Percentiles rank a stretch among this genome's conserved stretches.
Conservation (phyloP, 2,797 vertebrate genomes). For the Serranus cabrilla region DNA sequence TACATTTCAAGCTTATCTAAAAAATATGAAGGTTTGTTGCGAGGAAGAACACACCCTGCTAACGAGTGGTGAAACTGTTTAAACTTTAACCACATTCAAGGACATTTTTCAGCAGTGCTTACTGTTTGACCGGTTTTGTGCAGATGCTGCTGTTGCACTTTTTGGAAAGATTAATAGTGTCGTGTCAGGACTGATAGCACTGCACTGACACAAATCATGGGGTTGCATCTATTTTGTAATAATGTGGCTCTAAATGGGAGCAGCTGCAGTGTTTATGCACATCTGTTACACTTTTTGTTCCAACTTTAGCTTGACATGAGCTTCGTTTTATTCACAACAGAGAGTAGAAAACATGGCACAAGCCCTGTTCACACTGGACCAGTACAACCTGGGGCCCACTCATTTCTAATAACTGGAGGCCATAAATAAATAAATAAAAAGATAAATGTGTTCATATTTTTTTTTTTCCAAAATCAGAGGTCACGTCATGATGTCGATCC, state of each 20-base stretch:
- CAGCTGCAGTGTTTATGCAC: background rate
- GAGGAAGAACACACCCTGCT: conserved; percentile 6
- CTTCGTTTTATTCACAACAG: too few species aligned
- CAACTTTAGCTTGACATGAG: background rate
- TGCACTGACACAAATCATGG: background rate
- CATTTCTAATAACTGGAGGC: too few species aligned
- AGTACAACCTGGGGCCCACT: too few species aligned
- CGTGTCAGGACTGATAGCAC: background rate
- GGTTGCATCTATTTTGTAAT: background rate
- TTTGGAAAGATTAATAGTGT: background rate
- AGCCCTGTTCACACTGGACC: too few species aligned
- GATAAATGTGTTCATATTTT: too few species aligned
- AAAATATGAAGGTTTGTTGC: conserved; percentile 1
- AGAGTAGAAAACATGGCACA: too few species aligned
- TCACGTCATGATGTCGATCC: too few species aligned
- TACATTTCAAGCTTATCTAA: conserved; percentile 31
- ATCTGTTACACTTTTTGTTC: background rate
- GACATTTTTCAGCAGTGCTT: too few species aligned
- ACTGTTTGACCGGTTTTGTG: background rate
- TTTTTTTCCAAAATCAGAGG: too few species aligned
- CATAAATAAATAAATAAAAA: too few species aligned
- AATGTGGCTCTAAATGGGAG: background rate
- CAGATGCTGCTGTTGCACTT: background rate
- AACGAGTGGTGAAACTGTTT: background rate
- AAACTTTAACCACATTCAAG: background rate